These are phyloP conservation scores for Hemicrepidius hirtus DNA, from an alignment of 2,888 invertebrate species.

Conservation along the genomic window DNA sequence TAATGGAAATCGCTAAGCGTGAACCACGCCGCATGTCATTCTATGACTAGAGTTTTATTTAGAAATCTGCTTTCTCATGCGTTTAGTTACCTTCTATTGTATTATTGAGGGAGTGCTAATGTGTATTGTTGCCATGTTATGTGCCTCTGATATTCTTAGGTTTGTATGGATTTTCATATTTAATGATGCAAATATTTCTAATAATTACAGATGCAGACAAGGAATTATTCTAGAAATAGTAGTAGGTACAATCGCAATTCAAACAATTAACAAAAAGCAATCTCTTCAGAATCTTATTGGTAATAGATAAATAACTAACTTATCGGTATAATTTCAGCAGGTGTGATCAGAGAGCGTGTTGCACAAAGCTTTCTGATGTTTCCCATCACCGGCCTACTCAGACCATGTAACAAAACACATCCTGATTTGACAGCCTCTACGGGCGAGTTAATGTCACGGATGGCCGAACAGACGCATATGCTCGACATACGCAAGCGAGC, in stretches of 20 bases:
- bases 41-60: slow-evolving; percentile 65
- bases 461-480: slow-evolving; percentile 55
- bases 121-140: slow-evolving; percentile 61
- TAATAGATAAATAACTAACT: slow-evolving; percentile 7
- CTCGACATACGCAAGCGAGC: slow-evolving; percentile 60
- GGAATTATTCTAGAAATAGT: neutral
- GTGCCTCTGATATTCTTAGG: slow-evolving; percentile 57
- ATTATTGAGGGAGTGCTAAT: slow-evolving; percentile 62
- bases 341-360: slow-evolving; percentile 47
- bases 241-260: neutral
- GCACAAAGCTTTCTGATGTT: slow-evolving; percentile 42
- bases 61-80: slow-evolving; percentile 64
- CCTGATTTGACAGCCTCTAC: slow-evolving; percentile 56
- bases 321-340: slow-evolving; percentile 40
- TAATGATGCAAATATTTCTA: slow-evolving; percentile 30
- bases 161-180: slow-evolving; percentile 52
- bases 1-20: slow-evolving; percentile 67
- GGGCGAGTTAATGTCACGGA: slow-evolving; percentile 58
- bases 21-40: slow-evolving; percentile 67
- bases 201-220: neutral
- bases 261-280: neutral
- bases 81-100: slow-evolving; percentile 61
- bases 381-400: slow-evolving; percentile 48
- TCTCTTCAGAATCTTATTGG: neutral
- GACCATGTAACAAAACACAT: slow-evolving; percentile 56